Conservation (phyloP, 2,888 invertebrate species). For the Athetis lepigone region DNA sequence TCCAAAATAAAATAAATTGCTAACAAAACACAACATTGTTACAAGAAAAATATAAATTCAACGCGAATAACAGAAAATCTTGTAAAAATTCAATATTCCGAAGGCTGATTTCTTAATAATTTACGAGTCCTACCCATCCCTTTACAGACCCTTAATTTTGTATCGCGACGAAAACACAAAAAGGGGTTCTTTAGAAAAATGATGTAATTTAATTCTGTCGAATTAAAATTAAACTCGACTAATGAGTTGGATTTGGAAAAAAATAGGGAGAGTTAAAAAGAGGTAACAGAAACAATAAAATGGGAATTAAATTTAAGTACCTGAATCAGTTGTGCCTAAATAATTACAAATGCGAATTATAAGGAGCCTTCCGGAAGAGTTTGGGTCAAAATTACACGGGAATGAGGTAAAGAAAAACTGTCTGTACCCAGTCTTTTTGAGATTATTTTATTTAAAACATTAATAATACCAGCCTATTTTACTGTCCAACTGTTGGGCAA, state of each 20-base stretch:
- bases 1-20: constrained; percentile 25
- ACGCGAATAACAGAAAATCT: constrained; percentile 48
- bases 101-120: constrained; percentile 64
- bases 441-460: no score
- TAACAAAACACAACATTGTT: constrained; percentile 44
- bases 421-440: no score
- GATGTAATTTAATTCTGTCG: constrained; percentile 61
- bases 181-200: constrained; percentile 66
- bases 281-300: neutral
- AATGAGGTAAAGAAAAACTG: no score
- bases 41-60: constrained; percentile 49
- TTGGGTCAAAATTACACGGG: no score
- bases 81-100: constrained; percentile 58
- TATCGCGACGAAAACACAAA: constrained; percentile 69
- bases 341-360: no score
- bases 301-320: neutral
- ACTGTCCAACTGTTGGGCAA: no score
- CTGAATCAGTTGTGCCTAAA: neutral
- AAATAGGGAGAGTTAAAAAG: neutral
- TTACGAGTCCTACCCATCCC: constrained; percentile 60
- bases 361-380: no score
- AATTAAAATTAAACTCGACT: constrained; percentile 58
- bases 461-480: no score
- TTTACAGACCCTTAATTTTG: constrained; percentile 64
- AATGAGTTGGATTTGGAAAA: constrained; percentile 32